Base-by-base conservation (phyloP, 2,113 vertebrate genomes). In the Seriola rivoliana region DNA sequence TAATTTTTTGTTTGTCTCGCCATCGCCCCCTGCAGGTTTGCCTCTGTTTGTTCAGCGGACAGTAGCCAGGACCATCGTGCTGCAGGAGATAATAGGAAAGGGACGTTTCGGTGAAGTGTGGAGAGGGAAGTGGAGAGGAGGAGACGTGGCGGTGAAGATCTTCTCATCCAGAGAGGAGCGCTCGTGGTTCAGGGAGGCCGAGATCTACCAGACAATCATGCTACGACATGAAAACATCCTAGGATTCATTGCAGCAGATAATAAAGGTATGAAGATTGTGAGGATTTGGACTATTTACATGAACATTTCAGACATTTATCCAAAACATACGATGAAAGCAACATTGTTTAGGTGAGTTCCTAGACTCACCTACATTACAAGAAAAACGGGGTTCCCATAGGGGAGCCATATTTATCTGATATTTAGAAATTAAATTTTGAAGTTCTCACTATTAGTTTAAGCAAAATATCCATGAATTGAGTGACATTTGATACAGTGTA, bases 201-300 rank as follows among this genome's bases (percentile, higher is more conserved):
- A 99, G 84, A 99, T 99, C 48, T 99, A 99, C 59, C 98, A 99
- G 68, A 99, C 98, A 0, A 98, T 99, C 58, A 99, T 99, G 98
- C 93, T 99, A 80, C 95, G 98, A 0, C 98, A 99, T 0, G 98
- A 99, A 78, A 99, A 99, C 94, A 99, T 99, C 89, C 94, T 99
- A 1, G 98, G 98, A 0, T 99, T 99, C 71, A 99, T 99, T 0
- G 98, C 98, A 7, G 98, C 98, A 0, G 98, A 99, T 87, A 99
- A 99, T 90, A 99, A 99, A 96, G 98, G 98, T 99, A 85, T 60
- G 1, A 1, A 1, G 14, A 2, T 44, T 36, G 0, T 32, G 23
- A 2, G 19, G 3, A 25, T 3, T 8, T 52, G 21, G 19, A n/a
- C 8, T 16, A 4, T 19, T 65, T 19, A n/a, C 36, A 4, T 32